Evolutionary conservation across 2,888 invertebrate genomes (phyloP), one percentile per base, ranked within the genome.

Genomic region (Ochlodes sylvanus): DNA sequence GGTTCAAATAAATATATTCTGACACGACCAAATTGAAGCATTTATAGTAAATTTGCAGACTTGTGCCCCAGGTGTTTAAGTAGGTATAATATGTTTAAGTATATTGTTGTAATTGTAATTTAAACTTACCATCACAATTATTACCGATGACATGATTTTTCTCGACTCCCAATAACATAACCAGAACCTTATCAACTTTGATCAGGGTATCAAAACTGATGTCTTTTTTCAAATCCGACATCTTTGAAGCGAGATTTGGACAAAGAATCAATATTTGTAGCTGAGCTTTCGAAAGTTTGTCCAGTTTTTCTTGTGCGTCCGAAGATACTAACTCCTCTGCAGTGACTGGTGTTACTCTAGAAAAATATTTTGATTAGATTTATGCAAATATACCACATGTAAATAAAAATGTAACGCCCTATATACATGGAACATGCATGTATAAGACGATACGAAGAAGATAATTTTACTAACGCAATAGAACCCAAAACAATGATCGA

Each of bases 231-330:
- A 95, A 82, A 65, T 94, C 94, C 0, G 92, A 79, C 72, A 96
- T 89, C 69, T 94, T 94, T 0, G 95, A 94, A 72, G 97, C 88
- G 55, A 98, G 94, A 63, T 95, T 94, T 0, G 97, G 97, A 79
- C 97, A 98, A 55, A 98, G 85, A 17, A 98, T 96, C 55, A 98
- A 94, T 69, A 98, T 95, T 84, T 97, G 97, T 50, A 98, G 89
- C 70, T 97, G 96, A 0, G 97, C 96, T 70, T 94, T 94, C 9
- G 94, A 86, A 9, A 95, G 86, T 75, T 94, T 94, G 7, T 95
- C 94, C 17, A 94, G 62, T 75, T 92, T 92, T 7, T 92, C 93
- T 75, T 87, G 83, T 68, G 94, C 85, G 78, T 94, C 93, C 75
- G 94, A 83, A 78, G 94, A 81, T 78, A 94, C 75, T 81, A 94